phyloP scores from a whole-genome alignment of 2,113 vertebrate genomes.

The Psilopsiagon aymara region DNA sequence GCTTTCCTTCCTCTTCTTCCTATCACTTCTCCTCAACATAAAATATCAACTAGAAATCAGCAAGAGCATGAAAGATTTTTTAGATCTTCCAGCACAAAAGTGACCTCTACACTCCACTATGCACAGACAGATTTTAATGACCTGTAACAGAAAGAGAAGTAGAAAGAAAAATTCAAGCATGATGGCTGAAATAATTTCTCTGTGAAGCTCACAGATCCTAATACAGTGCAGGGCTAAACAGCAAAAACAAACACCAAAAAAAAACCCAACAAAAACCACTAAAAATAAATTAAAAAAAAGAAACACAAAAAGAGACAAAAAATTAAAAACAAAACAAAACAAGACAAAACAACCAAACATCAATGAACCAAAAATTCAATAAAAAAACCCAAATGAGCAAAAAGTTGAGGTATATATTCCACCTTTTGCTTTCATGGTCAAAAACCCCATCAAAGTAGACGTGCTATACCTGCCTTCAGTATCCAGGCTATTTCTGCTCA shows the following conservation, averaged over 20 bases:
- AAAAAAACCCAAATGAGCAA: not conserved
- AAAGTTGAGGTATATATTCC: not conserved
- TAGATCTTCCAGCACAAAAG: not conserved
- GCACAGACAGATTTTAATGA: not conserved
- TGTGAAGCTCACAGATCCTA: not conserved
- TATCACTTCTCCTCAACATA: not conserved
- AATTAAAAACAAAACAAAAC: not conserved
- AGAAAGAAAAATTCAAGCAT: not conserved
- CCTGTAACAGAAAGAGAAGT: not conserved
- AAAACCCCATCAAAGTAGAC: not conserved
- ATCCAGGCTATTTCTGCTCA: not conserved
- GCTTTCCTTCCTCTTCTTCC: not conserved
- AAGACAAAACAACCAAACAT: too few species aligned
- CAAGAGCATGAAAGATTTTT: not conserved
- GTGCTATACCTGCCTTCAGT: not conserved
- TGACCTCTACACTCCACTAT: not conserved
- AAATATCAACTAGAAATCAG: not conserved
- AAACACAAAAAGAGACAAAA: not conserved
- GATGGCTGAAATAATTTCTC: not conserved
- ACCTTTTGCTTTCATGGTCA: not conserved
- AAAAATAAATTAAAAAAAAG: too few species aligned
- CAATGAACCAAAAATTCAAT: not conserved
- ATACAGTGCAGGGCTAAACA: not conserved
- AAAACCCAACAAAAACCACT: too few species aligned
- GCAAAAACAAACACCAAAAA: not conserved